Base-by-base conservation (phyloP, 2,888 invertebrate genomes). In the Aelia acuminata region DNA sequence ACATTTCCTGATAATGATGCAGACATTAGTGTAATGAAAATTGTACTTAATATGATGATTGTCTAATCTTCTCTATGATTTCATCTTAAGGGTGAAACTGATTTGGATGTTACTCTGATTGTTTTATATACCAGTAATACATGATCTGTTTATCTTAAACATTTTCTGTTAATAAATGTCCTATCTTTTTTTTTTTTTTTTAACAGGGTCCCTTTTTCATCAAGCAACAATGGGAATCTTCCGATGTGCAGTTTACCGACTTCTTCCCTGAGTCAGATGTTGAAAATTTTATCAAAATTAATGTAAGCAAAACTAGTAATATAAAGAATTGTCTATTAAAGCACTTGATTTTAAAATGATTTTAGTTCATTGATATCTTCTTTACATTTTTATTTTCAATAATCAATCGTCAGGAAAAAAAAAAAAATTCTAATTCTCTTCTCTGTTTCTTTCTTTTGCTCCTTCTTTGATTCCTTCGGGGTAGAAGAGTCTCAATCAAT, bases 281-380 rank as follows among this genome's bases (percentile, higher is more conserved):
- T 26, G 89, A 90, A 49, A 80, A 48, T 50, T 90, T 90, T 80
- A 92, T 95, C 91, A 92, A 93, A 91, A 92, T 93, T 90, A 91
- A 92, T 90, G 93, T 93, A 91, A 92, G 92, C 5, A 13, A 3
- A 18, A 70, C 5, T 20, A 35, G 2, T 70, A 35, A 15, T 35
- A 70, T 1, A 70, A 31, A 18, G 5, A n/a, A n/a, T n/a, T n/a
- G n/a, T n/a, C n/a, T n/a, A n/a, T n/a, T n/a, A n/a, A n/a, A n/a
- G n/a, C n/a, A n/a, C n/a, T n/a, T n/a, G n/a, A n/a, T n/a, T n/a
- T n/a, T 80, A 1, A n/a, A n/a, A 7, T 53, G 18, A 53, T 7
- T 20, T 53, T 53, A 22, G 22, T n/a, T 7, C 7, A 7, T 53
- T n/a, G 4, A n/a, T 70, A 7, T 7, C 0, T 7, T 15, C 31